Evolutionary conservation across 2,888 invertebrate genomes (phyloP), one percentile per base, ranked within the genome.

Genomic region (Papilio elwesi): DNA sequence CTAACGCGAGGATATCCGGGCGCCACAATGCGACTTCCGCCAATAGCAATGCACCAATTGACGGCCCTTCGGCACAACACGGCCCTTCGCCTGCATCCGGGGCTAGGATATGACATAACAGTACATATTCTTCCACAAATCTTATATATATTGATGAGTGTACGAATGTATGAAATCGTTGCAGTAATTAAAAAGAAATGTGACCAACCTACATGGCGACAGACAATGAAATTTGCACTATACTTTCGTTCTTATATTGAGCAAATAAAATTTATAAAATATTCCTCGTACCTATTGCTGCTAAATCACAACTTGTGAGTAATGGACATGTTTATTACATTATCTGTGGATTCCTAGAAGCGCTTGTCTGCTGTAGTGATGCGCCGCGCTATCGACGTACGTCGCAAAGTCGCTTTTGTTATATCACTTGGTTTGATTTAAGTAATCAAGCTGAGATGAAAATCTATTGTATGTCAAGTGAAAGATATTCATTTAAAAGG

Each of bases 1-100:
- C 77, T 59, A n/a, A 76, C 71, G 43, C 51, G 86, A 59, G 86
- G 85, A 88, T 87, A 84, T 91, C 91, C 91, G 91, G 89, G 81
- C 82, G 80, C 75, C 73, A 85, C 85, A 84, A 82, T 85, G 82
- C 78, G 78, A 79, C 85, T 87, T 90, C 90, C 90, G 87, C 78
- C 70, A 77, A 75, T 76, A 76, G 70, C 82, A 78, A 76, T 87
- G 83, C 83, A 78, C 80, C 89, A 90, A 91, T 91, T 91, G 88
- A 68, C 78, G 80, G 76, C 83, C 83, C 82, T 81, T 80, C 71
- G 69, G 74, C 67, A 77, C 76, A 74, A 78, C 81, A 85, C 87
- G 86, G 85, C 86, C 82, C 85, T 81, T 78, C 82, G 82, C 85
- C 84, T 83, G 82, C 80, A 83, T 89, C 85, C 86, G 86, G 83